These are phyloP conservation scores for Campoplex nolae DNA, from an alignment of 2,888 invertebrate species.

Conservation along the genomic window DNA sequence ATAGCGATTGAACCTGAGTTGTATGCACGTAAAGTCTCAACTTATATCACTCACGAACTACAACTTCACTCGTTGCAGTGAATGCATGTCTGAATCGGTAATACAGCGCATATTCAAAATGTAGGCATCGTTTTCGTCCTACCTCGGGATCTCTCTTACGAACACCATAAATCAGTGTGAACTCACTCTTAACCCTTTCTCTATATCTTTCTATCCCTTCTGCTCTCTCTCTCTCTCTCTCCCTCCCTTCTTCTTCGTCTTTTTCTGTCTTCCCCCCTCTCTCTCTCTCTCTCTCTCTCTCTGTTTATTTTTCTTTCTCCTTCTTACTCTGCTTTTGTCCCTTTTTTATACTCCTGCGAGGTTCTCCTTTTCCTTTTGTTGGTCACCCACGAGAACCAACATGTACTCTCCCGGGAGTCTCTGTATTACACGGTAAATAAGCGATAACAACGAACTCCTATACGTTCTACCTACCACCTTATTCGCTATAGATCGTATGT, in stretches of 20 bases:
- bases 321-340: conserved; percentile 52
- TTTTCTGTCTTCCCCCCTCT: conserved; percentile 25
- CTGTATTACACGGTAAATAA: conserved; percentile 79
- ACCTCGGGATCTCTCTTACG: conserved; percentile 71
- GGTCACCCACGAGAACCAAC: conserved; percentile 40
- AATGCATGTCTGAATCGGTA: conserved; percentile 1
- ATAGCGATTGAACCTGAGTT: conserved; percentile 20
- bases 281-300: neutral
- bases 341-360: conserved; percentile 44
- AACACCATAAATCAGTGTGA: conserved; percentile 74
- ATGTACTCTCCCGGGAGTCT: conserved; percentile 68
- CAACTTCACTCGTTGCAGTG: conserved; percentile 14
- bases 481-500: conserved; percentile 53
- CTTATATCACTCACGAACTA: conserved; percentile 32
- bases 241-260: conserved; percentile 58
- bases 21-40: conserved; percentile 30
- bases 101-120: conserved; percentile 42
- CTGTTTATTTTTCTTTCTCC: conserved; percentile 23
- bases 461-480: conserved; percentile 44
- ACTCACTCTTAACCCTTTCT: conserved; percentile 61
- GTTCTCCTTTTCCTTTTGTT: conserved; percentile 48
- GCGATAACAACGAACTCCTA: conserved; percentile 75
- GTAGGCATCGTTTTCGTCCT: conserved; percentile 48
- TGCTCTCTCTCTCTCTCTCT: conserved; percentile 40
- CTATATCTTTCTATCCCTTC: conserved; percentile 52